These are phyloP conservation scores for Atlantisia rogersi DNA, from an alignment of 2,113 vertebrate species.

Conservation along the genomic window DNA sequence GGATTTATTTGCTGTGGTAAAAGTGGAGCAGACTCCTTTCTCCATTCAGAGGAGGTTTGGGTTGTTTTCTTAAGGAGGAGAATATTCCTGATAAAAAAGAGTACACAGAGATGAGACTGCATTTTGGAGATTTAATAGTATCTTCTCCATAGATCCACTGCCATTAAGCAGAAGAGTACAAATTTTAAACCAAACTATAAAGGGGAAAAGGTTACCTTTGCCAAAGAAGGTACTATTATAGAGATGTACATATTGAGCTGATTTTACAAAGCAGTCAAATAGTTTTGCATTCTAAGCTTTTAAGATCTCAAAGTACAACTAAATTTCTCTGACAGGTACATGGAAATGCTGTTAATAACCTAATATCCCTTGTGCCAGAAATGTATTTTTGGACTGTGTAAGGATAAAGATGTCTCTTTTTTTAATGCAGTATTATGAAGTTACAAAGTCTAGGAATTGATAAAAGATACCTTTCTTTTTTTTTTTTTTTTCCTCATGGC, in stretches of 20 bases:
- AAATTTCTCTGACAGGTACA: neutral
- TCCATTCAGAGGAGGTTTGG: neutral
- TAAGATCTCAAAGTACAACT: neutral
- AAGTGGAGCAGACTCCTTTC: neutral
- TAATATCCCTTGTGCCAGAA: slow-evolving; percentile 4
- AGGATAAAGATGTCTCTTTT: neutral
- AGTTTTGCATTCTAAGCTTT: neutral
- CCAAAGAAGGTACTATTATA: neutral
- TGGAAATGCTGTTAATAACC: slow-evolving; percentile 15
- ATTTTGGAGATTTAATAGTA: neutral
- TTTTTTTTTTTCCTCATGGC: neutral
- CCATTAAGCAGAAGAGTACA: neutral
- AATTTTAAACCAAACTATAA: neutral
- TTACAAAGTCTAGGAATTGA: neutral
- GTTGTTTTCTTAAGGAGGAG: neutral
- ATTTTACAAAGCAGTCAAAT: neutral
- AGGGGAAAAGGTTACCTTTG: neutral
- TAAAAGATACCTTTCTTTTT: neutral
- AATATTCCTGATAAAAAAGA: neutral
- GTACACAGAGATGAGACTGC: neutral
- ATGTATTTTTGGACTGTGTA: neutral
- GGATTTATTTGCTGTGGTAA: neutral
- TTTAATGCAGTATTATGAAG: neutral
- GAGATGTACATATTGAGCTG: neutral
- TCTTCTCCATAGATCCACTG: neutral